Evolutionary conservation across 1,140 invertebrate genomes (phyloP), one percentile per base, ranked within the genome.

Genomic region (Platyscapa corneri): DNA sequence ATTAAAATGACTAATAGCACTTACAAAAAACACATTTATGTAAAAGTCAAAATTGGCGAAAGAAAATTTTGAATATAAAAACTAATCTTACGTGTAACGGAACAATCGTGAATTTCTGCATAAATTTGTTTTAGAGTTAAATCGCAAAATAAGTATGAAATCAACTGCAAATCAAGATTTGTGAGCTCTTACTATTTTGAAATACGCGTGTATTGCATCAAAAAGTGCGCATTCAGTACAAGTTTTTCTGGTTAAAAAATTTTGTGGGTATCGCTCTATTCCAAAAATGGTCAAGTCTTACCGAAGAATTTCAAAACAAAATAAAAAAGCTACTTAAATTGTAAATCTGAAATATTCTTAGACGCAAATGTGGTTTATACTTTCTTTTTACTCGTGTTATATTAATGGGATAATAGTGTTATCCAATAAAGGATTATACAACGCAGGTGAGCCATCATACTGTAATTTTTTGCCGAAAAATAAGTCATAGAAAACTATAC

Each of bases 221-320:
- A 64, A 39, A 64, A 76, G 16, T 53, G 46, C 46, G n/a, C 7
- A 34, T 49, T 76, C 16, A 30, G 12, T 53, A 53, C 10, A 79
- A 79, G 32, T 64, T 79, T 79, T 79, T 79, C 53, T 64, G 7
- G 32, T 34, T 37, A 64, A 79, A 79, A 46, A 60, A 27, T 1
- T 64, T 34, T 60, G 56, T 32, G 30, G 23, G 30, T 23, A 14
- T 74, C 23, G 32, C 20, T 27, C 34, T 7, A n/a, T n/a, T n/a
- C 53, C 34, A 34, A 60, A 79, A 27, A 79, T 60, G 53, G 77
- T 64, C 30, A 34, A 34, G 10, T 72, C 14, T 72, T n/a, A 20
- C 39, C 5, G 7, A 42, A 76, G 16, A 27, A 74, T 7, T 74
- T n/a, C 70, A 8, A 23, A 74, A 42, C 39, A 27, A 76, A 14